Base-by-base conservation (phyloP, 1,140 invertebrate genomes). In the Drosophila ananassae region DNA sequence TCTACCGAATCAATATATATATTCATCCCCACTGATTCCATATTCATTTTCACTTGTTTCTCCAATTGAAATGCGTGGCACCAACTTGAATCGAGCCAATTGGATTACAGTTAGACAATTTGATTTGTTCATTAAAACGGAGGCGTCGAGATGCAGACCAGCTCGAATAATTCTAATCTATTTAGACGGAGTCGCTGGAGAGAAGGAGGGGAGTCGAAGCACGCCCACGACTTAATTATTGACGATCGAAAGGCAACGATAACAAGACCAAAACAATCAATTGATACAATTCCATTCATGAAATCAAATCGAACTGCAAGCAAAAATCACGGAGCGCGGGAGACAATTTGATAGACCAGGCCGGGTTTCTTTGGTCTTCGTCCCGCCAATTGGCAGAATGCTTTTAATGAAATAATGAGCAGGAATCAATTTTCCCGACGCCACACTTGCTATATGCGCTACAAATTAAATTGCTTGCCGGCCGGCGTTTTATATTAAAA, bases 271-370 rank as follows among this genome's bases (percentile, higher is more conserved):
- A 85, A 85, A 87, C 82, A 87, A 82, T 87, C 82, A 87, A 87
- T 87, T 87, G 83, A 87, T 89, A 87, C 82, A 87, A 87, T 87
- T 87, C 56, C 83, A 87, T 87, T 87, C 83, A 87, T 87, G 52
- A 89, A 87, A 89, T 87, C 82, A 79, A 77, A 89, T 85, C 82
- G 71, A 82, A 85, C 79, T 85, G 82, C 82, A 85, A 76, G 78
- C 74, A 44, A 82, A 85, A 85, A 85, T 87, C 82, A 81, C 55
- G 25, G 74, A 67, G 37, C 52, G 46, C 50, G 66, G 72, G 73
- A 52, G 60, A 59, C 68, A 48, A 85, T 56, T 66, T 64, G 72
- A 75, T 75, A 57, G 71, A 54, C 47, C 52, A 55, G 37, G 17
- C 54, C 17, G n/a, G 41, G 34, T 24, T 13, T 41, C 41, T n/a